Evolutionary conservation across 2,113 vertebrate species (phyloP), one percentile per base, ranked within the genome.

Genomic region (Cyanistes caeruleus): DNA sequence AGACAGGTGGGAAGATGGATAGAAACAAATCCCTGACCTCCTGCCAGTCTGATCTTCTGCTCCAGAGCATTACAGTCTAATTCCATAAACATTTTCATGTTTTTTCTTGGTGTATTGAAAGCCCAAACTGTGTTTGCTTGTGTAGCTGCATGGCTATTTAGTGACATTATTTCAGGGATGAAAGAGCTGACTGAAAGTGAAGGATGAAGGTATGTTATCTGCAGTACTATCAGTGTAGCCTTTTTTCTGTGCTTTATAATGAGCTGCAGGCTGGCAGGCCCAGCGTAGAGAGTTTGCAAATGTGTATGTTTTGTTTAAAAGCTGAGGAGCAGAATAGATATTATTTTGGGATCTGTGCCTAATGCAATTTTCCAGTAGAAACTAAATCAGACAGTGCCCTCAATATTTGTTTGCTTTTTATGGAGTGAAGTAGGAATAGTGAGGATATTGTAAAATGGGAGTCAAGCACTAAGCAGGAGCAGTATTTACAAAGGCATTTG

Each of bases 321-420:
- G 76, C 46, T 60, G 69, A 78, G 80, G 64, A 86, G 53, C 72
- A 72, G 86, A 76, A 53, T 13, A 84, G 76, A 81, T 92, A 60
- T 64, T 84, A 64, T 84, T 92, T 86, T 84, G 88, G 69, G 64
- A 89, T 81, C 60, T 90, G 44, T 84, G 76, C 80, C 90, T 90
- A 90, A 87, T 94, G 92, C 80, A 62, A 5, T 93, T 93, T 89
- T 87, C 78, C 53, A 84, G 69, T 88, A 67, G 75, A 72, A 87
- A 89, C 79, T 86, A 75, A 60, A 87, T 78, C 46, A 87, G 96
- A 64, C 25, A 27, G 53, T 82, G 83, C n/a, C 41, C 52, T 96
- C 62, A 24, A 43, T 87, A 62, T 82, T 75, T 89, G 18, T 74
- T 94, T 91, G 65, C 33, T 86, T 75, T 84, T 91, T 78, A 84